Evolutionary conservation across 2,797 vertebrate species (phyloP).

Genomic region (Sylvia borin): DNA sequence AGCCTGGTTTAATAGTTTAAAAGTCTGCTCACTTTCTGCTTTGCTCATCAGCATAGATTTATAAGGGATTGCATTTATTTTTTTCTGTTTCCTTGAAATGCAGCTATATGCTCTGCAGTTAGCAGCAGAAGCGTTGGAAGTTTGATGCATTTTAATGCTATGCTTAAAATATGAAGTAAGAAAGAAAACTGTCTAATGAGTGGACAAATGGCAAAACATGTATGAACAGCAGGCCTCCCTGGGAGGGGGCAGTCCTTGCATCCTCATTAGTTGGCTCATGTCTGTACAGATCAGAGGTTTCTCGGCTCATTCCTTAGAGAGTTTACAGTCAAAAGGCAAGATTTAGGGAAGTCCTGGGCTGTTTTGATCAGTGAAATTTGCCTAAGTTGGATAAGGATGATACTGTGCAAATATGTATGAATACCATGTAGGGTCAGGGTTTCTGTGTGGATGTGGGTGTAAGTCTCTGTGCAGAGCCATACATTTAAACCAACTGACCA

Average conservation of each 20-base stretch:
- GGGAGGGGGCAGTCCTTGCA: background rate
- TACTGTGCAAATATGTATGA: background rate
- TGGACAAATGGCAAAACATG: background rate
- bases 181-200: background rate
- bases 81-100: background rate
- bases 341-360: background rate
- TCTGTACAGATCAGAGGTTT: conserved; percentile 24
- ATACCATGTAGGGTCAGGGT: background rate
- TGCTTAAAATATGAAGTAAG: background rate
- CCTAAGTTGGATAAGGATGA: background rate
- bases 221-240: background rate
- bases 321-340: background rate
- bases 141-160: background rate
- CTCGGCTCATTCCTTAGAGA: background rate
- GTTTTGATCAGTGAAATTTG: background rate
- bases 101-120: background rate
- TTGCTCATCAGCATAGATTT: background rate
- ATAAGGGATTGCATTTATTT: background rate
- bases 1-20: background rate
- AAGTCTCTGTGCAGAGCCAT: background rate
- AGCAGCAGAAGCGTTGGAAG: background rate
- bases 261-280: background rate
- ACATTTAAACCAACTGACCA: background rate
- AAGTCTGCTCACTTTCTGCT: background rate
- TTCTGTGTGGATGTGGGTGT: background rate